These are phyloP conservation scores for Centruroides sculpturatus DNA, from an alignment of 1,140 invertebrate species.

Conservation along the genomic window DNA sequence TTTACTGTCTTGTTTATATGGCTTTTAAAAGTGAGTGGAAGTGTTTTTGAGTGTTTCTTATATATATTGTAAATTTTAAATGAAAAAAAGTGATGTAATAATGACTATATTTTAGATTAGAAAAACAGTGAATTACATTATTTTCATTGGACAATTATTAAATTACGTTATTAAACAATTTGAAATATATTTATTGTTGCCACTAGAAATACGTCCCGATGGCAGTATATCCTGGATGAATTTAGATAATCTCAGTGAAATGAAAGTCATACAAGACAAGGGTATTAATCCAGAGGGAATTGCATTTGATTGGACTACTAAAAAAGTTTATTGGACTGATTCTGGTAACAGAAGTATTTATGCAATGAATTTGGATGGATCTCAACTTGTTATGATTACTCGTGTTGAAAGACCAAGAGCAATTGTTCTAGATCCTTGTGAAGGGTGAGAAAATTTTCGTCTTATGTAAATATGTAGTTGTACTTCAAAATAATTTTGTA, in stretches of 20 bases:
- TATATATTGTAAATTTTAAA: too few relatives aligned
- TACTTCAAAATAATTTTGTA: too few relatives aligned
- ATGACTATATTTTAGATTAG: too few relatives aligned
- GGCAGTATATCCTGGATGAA: conserved; percentile 67
- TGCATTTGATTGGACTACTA: conserved; percentile 91
- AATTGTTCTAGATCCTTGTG: conserved; percentile 92
- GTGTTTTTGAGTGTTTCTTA: too few relatives aligned
- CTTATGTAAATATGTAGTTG: too few relatives aligned
- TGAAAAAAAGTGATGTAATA: too few relatives aligned
- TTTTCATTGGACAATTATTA: too few relatives aligned
- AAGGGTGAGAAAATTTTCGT: conserved; percentile 56
- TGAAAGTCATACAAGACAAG: conserved; percentile 40
- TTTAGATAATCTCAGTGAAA: conserved; percentile 21
- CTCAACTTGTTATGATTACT: conserved; percentile 82
- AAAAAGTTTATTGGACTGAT: conserved; percentile 95
- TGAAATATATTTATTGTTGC: too few relatives aligned
- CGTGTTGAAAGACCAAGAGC: conserved; percentile 82
- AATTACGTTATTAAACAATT: too few relatives aligned
- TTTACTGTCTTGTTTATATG: too few relatives aligned
- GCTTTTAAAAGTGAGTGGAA: too few relatives aligned
- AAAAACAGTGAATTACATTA: too few relatives aligned
- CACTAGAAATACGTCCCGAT: conserved; percentile 63
- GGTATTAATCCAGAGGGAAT: conserved; percentile 89
- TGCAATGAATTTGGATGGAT: conserved; percentile 80
- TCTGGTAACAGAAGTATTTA: conserved; percentile 87